Percentiles rank a stretch among this genome's conserved stretches.
These are phyloP conservation scores for Lerema accius DNA, from an alignment of 1,140 invertebrate genomes.

Conservation along the genomic window DNA sequence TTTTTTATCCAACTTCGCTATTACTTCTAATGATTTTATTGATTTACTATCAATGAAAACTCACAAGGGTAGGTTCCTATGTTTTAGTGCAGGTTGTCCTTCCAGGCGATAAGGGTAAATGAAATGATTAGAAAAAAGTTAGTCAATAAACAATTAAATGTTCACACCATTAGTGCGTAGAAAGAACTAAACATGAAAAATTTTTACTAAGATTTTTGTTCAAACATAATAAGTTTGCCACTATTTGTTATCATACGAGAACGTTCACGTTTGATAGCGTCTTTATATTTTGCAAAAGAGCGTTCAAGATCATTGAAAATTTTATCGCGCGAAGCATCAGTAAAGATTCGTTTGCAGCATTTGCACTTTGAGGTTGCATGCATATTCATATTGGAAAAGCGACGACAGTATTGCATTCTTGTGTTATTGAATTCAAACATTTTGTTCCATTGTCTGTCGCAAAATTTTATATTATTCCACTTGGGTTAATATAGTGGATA, in stretches of 20 bases:
- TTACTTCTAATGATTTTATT: no score
- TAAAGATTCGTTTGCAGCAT: slow-evolving; percentile 33
- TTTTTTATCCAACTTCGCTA: no score
- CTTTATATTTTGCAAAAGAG: slow-evolving; percentile 32
- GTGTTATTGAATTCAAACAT: slow-evolving; percentile 33
- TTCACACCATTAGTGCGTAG: no score
- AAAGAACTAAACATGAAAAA: no score
- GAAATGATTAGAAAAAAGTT: no score
- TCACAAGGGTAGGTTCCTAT: no score
- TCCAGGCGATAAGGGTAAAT: no score
- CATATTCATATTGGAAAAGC: slow-evolving; percentile 32
- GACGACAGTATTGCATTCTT: slow-evolving; percentile 33
- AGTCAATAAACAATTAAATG: no score
- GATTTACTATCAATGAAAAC: no score
- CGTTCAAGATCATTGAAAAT: slow-evolving; percentile 33
- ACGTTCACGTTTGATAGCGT: slow-evolving; percentile 16
- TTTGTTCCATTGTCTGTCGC: slow-evolving; percentile 15
- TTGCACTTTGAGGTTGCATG: slow-evolving; percentile 30
- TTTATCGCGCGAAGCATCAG: slow-evolving; percentile 32
- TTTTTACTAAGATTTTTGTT: no score
- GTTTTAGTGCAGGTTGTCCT: no score
- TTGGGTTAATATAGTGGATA: background rate
- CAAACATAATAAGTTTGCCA: background rate
- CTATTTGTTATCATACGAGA: slow-evolving; percentile 10
- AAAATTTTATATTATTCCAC: slow-evolving; percentile 8